Evolutionary conservation across 1,140 invertebrate species (phyloP).

Genomic region (Charaxes varanes): DNA sequence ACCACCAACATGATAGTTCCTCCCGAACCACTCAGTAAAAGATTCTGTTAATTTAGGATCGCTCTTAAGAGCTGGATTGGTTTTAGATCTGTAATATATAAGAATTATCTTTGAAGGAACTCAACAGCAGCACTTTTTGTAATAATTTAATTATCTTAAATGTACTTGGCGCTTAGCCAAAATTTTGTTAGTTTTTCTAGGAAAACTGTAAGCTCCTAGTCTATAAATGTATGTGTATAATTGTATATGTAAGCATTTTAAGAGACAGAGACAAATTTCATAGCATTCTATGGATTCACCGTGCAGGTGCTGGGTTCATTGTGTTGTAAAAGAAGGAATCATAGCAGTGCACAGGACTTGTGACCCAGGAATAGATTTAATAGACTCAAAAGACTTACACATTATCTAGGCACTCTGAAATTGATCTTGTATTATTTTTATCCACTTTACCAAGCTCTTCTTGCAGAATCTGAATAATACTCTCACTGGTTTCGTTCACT

Average conservation of each 20-base stretch:
- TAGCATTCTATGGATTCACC: too few species aligned
- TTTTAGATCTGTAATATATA: conserved; percentile 33
- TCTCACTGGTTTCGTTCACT: conserved; percentile 22
- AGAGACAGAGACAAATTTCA: too few species aligned
- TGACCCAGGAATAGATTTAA: background rate
- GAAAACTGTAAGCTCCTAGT: background rate
- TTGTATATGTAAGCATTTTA: too few species aligned
- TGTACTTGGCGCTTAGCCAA: too few species aligned
- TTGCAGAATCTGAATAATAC: conserved; percentile 28
- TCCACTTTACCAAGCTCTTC: conserved; percentile 40
- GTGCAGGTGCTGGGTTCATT: too few species aligned
- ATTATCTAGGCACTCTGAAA: conserved; percentile 40
- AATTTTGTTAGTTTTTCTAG: too few species aligned
- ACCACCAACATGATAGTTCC: conserved; percentile 47
- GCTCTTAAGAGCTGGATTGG: conserved; percentile 35
- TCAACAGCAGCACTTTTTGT: too few species aligned
- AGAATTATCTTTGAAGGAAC: conserved; percentile 1
- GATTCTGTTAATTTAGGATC: conserved; percentile 29
- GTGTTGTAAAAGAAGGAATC: too few species aligned
- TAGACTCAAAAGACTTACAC: conserved; percentile 48
- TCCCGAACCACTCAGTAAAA: conserved; percentile 48
- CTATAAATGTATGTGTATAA: background rate
- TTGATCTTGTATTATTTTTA: conserved; percentile 38
- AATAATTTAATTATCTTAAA: too few species aligned
- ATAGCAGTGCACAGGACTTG: too few species aligned